phyloP scores from a whole-genome alignment of 2,888 invertebrate species.

The Orchestes rusci region DNA sequence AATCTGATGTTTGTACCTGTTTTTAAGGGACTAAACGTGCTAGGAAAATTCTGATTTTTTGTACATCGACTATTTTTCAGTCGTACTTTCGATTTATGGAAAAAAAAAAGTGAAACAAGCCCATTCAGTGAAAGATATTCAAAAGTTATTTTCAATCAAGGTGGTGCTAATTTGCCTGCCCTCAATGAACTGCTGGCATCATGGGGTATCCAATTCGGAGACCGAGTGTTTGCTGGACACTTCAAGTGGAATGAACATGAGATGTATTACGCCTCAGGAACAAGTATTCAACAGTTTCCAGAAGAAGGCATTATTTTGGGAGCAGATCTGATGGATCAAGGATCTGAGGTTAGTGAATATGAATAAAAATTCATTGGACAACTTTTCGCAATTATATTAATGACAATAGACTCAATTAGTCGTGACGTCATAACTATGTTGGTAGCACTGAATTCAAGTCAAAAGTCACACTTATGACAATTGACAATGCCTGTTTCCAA shows the following conservation, averaged over 20 bases:
- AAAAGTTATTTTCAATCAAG: conserved; percentile 5
- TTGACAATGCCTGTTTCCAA: too few species aligned
- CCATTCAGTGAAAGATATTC: too few species aligned
- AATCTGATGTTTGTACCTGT: too few species aligned
- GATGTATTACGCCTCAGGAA: conserved; percentile 89
- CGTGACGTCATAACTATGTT: too few species aligned
- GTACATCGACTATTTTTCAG: neutral
- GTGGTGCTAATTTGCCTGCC: conserved; percentile 89
- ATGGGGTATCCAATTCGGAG: conserved; percentile 82
- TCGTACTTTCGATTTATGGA: neutral
- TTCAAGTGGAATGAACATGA: conserved; percentile 82
- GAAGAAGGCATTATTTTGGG: conserved; percentile 66
- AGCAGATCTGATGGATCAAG: conserved; percentile 77
- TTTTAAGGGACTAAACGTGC: too few species aligned
- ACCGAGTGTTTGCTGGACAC: conserved; percentile 77
- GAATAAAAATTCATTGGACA: too few species aligned
- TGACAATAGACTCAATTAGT: too few species aligned
- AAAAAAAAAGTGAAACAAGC: too few species aligned
- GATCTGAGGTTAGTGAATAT: conserved; percentile 54
- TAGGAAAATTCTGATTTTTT: too few species aligned
- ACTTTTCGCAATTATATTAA: too few species aligned
- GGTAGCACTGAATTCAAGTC: too few species aligned
- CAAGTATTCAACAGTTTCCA: conserved; percentile 81
- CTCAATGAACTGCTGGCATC: conserved; percentile 79
- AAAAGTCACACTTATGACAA: neutral